Conservation (phyloP, 2,113 vertebrate species). For the Eudyptes chrysolophus region DNA sequence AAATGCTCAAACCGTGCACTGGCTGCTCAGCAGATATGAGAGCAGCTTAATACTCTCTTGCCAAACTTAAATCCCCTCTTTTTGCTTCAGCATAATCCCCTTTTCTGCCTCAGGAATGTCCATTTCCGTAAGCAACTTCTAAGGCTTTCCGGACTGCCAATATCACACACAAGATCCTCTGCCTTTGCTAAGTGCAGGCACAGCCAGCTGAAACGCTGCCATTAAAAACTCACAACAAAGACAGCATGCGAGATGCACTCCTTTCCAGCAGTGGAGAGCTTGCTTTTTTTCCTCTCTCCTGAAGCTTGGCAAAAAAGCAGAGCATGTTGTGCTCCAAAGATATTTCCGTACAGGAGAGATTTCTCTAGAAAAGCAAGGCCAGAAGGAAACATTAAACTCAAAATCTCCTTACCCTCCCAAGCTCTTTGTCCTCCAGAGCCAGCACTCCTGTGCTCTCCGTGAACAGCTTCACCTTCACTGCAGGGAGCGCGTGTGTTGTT, state of each 20-base stretch:
- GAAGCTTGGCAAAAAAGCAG: slow-evolving; percentile 37
- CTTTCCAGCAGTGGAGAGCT: slow-evolving; percentile 15
- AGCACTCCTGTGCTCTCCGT: slow-evolving; percentile 96
- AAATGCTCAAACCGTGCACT: not conserved
- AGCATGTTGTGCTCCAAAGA: slow-evolving; percentile 21
- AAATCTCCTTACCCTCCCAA: slow-evolving; percentile 86
- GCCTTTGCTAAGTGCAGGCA: slow-evolving; percentile 2
- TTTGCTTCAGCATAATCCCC: slow-evolving; percentile 22
- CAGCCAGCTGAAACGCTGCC: slow-evolving; percentile 45
- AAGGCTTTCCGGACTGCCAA: slow-evolving; percentile 30
- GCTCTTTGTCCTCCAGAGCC: slow-evolving; percentile 97
- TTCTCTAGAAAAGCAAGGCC: slow-evolving; percentile 26
- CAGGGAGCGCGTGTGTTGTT: slow-evolving; percentile 93
- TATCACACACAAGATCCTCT: slow-evolving; percentile 18
- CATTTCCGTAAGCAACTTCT: slow-evolving; percentile 50
- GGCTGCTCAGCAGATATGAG: slow-evolving; percentile 23
- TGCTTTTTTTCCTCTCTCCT: not conserved
- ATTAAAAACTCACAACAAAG: slow-evolving; percentile 23
- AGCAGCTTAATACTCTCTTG: slow-evolving; percentile 10
- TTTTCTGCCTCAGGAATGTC: slow-evolving; percentile 51
- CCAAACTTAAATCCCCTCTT: slow-evolving; percentile 32
- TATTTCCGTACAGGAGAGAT: slow-evolving; percentile 40
- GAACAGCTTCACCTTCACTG: slow-evolving; percentile 98
- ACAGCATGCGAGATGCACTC: slow-evolving; percentile 9
- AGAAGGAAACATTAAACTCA: not conserved